Evolutionary conservation across 2,113 vertebrate genomes (phyloP).

Genomic region (Cinclus cinclus): DNA sequence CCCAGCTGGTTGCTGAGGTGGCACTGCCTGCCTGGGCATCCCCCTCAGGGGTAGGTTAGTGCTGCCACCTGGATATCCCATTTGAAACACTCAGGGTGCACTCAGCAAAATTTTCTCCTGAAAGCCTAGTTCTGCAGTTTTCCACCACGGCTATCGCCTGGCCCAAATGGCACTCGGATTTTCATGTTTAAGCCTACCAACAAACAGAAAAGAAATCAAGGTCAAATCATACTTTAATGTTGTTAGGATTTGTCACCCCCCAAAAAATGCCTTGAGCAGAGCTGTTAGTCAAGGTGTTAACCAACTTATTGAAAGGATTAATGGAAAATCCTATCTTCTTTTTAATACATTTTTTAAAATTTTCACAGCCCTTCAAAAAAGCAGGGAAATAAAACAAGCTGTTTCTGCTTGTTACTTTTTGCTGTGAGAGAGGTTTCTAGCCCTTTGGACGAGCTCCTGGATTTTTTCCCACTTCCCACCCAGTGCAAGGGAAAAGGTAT

Average conservation of each 20-base stretch:
- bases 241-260: background rate
- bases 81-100: background rate
- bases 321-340: background rate
- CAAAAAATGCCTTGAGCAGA: background rate
- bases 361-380: background rate
- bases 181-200: background rate
- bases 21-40: background rate
- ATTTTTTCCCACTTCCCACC: background rate
- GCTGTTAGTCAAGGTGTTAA: background rate
- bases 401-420: background rate
- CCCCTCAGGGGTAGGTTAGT: accelerated
- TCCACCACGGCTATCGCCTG: background rate
- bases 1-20: background rate
- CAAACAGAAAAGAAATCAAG: background rate
- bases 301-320: background rate
- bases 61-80: background rate
- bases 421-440: background rate
- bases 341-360: background rate
- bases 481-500: accelerated
- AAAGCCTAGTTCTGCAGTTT: background rate
- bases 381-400: background rate
- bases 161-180: background rate
- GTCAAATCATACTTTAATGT: background rate
- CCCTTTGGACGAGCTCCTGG: background rate
- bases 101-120: background rate